Percentiles rank a stretch among this genome's conserved stretches.
phyloP scores from a whole-genome alignment of 2,797 vertebrate genomes.

The Carapus acus region DNA sequence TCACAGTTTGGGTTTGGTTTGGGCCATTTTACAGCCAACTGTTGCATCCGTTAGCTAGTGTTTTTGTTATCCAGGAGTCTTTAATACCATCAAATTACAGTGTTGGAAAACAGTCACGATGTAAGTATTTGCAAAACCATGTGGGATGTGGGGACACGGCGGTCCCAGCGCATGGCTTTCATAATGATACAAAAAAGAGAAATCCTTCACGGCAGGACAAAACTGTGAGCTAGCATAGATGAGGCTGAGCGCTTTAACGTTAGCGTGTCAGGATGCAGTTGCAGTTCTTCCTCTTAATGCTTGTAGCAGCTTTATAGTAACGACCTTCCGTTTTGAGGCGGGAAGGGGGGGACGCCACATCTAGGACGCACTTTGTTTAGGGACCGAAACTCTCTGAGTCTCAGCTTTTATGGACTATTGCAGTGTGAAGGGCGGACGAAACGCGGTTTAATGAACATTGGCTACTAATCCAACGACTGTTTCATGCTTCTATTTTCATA shows the following conservation, averaged over 20 bases:
- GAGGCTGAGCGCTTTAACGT: too few relatives aligned
- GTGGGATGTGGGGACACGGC: background rate
- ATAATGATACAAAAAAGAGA: slow-evolving; percentile 21
- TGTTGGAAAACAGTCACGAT: too few relatives aligned
- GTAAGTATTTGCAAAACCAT: background rate
- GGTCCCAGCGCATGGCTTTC: slow-evolving; percentile 28
- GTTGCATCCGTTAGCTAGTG: slow-evolving; percentile 21
- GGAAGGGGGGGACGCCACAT: slow-evolving; percentile 23
- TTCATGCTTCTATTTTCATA: slow-evolving; percentile 1
- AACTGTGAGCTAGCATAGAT: too few relatives aligned
- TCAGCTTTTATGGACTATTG: slow-evolving; percentile 24
- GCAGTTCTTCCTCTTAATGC: too few relatives aligned
- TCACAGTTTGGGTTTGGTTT: slow-evolving; percentile 1
- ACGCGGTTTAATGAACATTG: slow-evolving; percentile 14
- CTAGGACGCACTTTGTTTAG: slow-evolving; percentile 29
- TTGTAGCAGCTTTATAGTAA: too few relatives aligned
- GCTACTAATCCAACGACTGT: background rate
- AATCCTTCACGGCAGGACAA: too few relatives aligned
- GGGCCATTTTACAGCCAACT: slow-evolving; percentile 11
- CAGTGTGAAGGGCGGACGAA: slow-evolving; percentile 8
- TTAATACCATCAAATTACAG: slow-evolving; percentile 30
- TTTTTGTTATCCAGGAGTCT: slow-evolving; percentile 8
- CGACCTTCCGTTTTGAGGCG: slow-evolving; percentile 8
- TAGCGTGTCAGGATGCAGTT: too few relatives aligned
- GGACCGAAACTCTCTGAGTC: slow-evolving; percentile 7